Evolutionary conservation across 2,113 vertebrate species (phyloP).

Genomic region (Chamaetylas fuelleborni): DNA sequence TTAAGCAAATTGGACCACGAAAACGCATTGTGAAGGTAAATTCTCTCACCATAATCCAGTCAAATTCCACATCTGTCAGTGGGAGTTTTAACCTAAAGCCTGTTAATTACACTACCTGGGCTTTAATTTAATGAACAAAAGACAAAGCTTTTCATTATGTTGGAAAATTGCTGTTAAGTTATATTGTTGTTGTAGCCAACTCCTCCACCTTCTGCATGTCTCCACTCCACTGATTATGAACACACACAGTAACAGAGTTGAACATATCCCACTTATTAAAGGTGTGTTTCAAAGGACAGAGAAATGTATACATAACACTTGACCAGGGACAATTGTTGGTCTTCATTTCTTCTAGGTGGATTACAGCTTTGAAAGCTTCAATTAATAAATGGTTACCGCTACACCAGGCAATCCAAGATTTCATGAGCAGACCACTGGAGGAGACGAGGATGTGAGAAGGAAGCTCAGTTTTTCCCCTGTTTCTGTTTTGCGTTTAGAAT

Average conservation of each 20-base stretch:
- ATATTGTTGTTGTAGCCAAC: background rate
- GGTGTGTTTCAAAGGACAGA: background rate
- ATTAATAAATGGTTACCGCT: conserved; percentile 88
- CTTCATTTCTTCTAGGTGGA: conserved; percentile 80
- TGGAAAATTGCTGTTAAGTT: background rate
- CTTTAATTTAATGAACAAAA: background rate
- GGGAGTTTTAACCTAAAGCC: background rate
- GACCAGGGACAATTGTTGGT: background rate
- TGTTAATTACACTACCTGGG: background rate
- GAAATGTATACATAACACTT: background rate
- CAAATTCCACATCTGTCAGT: background rate
- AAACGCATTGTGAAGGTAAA: background rate
- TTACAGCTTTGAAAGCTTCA: conserved; percentile 82
- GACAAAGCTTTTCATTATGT: background rate
- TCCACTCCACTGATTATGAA: background rate
- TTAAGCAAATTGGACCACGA: background rate
- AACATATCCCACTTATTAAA: background rate
- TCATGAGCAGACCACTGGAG: conserved; percentile 80
- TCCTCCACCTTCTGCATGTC: background rate
- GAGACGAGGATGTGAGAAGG: conserved; percentile 84
- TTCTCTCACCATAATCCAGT: background rate
- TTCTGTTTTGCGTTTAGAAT: background rate
- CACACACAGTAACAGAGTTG: background rate
- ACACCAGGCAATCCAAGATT: conserved; percentile 85
- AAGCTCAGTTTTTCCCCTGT: background rate